Evolutionary conservation across 2,113 vertebrate genomes (phyloP), one percentile per base, ranked within the genome.

Genomic region (Butorides virescens): DNA sequence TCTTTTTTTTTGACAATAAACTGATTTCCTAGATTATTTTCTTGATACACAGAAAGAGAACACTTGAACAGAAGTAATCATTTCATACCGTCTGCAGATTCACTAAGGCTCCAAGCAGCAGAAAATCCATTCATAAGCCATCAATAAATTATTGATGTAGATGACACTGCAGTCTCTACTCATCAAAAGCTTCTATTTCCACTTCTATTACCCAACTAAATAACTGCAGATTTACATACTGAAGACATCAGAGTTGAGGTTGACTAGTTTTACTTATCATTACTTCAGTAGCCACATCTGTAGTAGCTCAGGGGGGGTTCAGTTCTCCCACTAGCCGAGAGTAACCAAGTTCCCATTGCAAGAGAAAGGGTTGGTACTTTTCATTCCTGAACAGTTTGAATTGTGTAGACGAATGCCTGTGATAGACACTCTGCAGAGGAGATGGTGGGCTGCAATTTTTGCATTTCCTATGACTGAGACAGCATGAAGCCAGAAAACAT

Each of bases 111-210:
- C 16, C 0, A 0, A 63, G 47, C 32, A 79, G 75, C 29, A 89
- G 71, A 74, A 88, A 94, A 89, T 68, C 37, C 76, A 86, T 83
- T 77, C 50, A 50, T 13, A 88, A 89, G 8, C 8, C 56, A 53
- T 53, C 52, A 78, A 62, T 79, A 82, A 66, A 73, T 72, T 86
- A 83, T 32, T 72, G 72, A 89, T 63, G 37, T 11, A 76, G 70
- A 83, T 68, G 47, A 76, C 44, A 42, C 49, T 63, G 66, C 80
- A 93, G 75, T 16, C 53, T 23, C 53, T 72, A 42, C 44, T 89
- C 67, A 86, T 63, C 63, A 80, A 83, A 86, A 76, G 37, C 44
- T 93, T 86, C 79, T 83, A 22, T 65, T 95, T 95, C 67, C n/a
- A n/a, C n/a, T n/a, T n/a, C n/a, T n/a, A n/a, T 78, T 42, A 42